Evolutionary conservation across 2,888 invertebrate species (phyloP).

Genomic region (Limnephilus auricula): DNA sequence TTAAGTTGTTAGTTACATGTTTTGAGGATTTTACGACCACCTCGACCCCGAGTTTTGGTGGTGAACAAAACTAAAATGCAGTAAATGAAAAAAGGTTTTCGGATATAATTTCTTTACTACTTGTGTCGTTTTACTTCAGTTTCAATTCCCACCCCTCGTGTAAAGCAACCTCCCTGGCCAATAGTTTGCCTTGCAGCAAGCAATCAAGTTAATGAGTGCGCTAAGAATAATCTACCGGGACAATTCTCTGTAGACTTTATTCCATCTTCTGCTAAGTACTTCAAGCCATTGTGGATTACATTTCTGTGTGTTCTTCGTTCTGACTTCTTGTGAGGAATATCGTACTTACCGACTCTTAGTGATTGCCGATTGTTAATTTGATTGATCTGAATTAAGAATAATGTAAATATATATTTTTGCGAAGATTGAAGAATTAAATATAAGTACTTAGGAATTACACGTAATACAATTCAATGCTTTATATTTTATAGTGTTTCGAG

Average conservation of each 20-base stretch:
- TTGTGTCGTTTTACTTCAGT: background rate
- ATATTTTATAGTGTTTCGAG: too few species aligned
- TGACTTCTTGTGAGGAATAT: background rate
- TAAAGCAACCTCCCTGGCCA: background rate
- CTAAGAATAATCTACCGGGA: constrained; percentile 50
- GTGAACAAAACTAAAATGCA: too few species aligned
- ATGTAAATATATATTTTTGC: too few species aligned
- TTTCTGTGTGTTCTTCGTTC: background rate
- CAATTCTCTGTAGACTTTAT: constrained; percentile 37
- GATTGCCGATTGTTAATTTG: too few species aligned
- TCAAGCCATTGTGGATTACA: background rate
- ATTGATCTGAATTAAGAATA: too few species aligned
- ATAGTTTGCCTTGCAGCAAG: constrained; percentile 56
- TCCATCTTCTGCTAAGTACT: background rate
- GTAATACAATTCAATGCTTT: too few species aligned
- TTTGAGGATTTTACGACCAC: too few species aligned
- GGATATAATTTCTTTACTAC: background rate
- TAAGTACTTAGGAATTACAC: too few species aligned
- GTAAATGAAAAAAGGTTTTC: background rate
- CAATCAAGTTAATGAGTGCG: constrained; percentile 63
- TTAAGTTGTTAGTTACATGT: too few species aligned
- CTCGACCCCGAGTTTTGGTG: too few species aligned
- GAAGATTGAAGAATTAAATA: too few species aligned
- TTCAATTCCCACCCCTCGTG: constrained; percentile 2
- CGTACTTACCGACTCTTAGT: background rate